Conservation (phyloP, 2,113 vertebrate species). For the Microcebus murinus region DNA sequence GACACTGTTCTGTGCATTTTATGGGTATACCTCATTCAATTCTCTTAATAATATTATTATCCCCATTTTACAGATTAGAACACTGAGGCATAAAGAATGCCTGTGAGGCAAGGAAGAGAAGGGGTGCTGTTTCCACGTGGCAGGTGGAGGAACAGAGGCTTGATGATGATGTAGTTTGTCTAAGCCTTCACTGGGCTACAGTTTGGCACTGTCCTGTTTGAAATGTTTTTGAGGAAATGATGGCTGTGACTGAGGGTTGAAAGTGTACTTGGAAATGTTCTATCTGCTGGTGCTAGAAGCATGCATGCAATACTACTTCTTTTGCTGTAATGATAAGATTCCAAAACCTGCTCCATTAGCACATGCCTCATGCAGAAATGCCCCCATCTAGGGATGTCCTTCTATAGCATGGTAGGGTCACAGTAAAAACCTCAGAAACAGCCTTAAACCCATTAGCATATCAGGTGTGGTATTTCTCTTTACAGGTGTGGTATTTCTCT, state of each 20-base stretch:
- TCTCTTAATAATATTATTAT: background rate
- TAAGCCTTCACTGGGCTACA: background rate
- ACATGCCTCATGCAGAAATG: background rate
- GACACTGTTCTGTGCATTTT: background rate
- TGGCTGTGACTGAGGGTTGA: background rate
- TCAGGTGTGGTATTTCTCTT: background rate
- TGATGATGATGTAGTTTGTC: background rate
- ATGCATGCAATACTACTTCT: background rate
- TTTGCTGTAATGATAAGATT: background rate
- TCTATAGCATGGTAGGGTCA: background rate
- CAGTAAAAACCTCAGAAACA: background rate
- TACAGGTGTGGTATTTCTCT: background rate
- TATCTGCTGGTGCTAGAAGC: background rate
- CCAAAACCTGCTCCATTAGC: background rate
- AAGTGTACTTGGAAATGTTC: background rate
- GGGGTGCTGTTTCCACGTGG: background rate
- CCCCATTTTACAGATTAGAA: background rate
- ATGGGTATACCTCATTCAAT: background rate
- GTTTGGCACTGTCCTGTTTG: background rate
- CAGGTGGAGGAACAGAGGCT: background rate
- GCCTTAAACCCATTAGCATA: background rate
- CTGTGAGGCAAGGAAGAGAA: background rate
- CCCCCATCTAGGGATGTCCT: background rate
- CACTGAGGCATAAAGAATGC: background rate
- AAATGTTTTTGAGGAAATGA: background rate